Percentiles rank a stretch among this genome's conserved stretches.
These are phyloP conservation scores for Gobius niger DNA, from an alignment of 2,113 vertebrate genomes.

Conservation along the genomic window DNA sequence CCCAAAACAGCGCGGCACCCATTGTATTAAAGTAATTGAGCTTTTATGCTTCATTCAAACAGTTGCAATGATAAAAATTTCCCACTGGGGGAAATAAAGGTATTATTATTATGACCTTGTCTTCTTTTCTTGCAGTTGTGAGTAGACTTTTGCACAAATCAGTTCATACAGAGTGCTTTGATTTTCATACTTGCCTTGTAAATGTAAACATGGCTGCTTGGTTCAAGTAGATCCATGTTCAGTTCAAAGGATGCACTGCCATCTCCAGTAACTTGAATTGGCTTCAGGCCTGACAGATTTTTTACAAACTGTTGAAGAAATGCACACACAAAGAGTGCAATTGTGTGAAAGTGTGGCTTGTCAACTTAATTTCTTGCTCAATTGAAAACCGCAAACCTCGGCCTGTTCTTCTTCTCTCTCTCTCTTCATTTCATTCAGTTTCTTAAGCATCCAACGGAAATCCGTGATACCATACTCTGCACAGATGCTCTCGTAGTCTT, in stretches of 20 bases:
- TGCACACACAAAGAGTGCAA: neutral
- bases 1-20: too few species aligned
- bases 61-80: too few species aligned
- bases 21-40: too few species aligned
- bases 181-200: slow-evolving; percentile 80
- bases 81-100: too few species aligned
- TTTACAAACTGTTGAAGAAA: slow-evolving; percentile 74
- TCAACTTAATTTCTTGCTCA: neutral
- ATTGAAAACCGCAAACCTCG: slow-evolving; percentile 61
- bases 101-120: too few species aligned
- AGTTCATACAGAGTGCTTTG: neutral
- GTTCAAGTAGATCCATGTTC: slow-evolving; percentile 82
- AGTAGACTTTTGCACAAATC: neutral
- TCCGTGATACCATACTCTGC: slow-evolving; percentile 82
- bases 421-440: slow-evolving; percentile 80
- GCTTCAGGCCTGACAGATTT: slow-evolving; percentile 72
- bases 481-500: slow-evolving; percentile 87
- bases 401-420: slow-evolving; percentile 77
- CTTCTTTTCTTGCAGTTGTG: too few species aligned
- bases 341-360: neutral
- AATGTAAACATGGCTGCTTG: slow-evolving; percentile 78
- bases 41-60: too few species aligned
- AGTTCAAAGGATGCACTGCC: slow-evolving; percentile 78
- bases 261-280: slow-evolving; percentile 73
- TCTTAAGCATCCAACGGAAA: slow-evolving; percentile 87